phyloP scores from a whole-genome alignment of 1,140 invertebrate species.

The Drosophila ercepeae region DNA sequence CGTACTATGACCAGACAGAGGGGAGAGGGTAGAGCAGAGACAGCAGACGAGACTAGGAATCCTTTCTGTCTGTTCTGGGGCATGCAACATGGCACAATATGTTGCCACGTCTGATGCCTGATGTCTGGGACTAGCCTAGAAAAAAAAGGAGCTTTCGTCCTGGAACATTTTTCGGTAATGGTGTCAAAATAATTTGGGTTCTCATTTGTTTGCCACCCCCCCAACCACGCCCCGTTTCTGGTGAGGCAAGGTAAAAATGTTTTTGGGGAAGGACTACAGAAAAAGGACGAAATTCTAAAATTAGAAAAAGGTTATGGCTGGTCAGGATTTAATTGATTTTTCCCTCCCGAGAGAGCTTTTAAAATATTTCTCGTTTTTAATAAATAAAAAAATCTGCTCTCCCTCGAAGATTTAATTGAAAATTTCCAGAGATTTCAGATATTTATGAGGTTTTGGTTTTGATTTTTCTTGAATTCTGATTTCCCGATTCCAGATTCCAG shows the following conservation, averaged over 20 bases:
- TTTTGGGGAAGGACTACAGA: background rate
- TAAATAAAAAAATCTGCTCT: too few species aligned
- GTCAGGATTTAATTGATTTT: background rate
- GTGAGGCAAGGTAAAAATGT: conserved; percentile 46
- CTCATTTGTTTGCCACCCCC: conserved; percentile 64
- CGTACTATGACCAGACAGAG: conserved; percentile 28
- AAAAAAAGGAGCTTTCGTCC: background rate
- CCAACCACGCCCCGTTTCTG: conserved; percentile 14
- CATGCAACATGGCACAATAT: conserved; percentile 72
- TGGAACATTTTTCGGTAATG: conserved; percentile 60
- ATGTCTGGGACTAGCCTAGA: conserved; percentile 33
- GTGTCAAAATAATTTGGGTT: conserved; percentile 79
- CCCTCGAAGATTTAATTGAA: background rate
- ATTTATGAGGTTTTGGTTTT: conserved; percentile 31
- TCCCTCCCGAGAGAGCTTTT: background rate
- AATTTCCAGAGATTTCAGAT: background rate
- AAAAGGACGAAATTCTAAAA: background rate
- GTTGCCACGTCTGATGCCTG: conserved; percentile 65
- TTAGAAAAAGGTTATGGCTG: background rate
- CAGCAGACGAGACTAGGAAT: background rate
- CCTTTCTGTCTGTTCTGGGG: conserved; percentile 40
- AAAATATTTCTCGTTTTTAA: too few species aligned
- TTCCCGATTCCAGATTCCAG: conserved; percentile 1
- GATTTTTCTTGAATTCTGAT: conserved; percentile 18
- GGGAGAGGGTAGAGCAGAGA: conserved; percentile 6